These are phyloP conservation scores for Micronycteris hirsuta DNA, from an alignment of 2,113 vertebrate species.

Conservation along the genomic window DNA sequence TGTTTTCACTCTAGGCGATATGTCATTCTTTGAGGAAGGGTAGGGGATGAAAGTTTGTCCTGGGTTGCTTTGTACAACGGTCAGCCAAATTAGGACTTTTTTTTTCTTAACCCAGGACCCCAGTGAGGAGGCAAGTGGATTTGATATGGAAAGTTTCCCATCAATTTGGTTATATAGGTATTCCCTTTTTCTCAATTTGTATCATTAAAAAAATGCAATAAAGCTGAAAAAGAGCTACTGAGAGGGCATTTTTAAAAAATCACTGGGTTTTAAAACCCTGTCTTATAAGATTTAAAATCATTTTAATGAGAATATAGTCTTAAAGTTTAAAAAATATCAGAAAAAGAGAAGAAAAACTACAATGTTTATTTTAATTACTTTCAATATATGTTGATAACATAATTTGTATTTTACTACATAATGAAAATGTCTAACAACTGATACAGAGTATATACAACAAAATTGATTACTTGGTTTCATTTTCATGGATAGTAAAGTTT, in stretches of 20 bases:
- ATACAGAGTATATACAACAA: not conserved
- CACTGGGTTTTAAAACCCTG: not conserved
- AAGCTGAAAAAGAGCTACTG: constrained; percentile 21
- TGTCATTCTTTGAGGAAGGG: not conserved
- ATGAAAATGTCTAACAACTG: not conserved
- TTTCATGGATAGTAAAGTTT: not conserved
- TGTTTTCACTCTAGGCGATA: not conserved
- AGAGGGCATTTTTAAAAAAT: not conserved
- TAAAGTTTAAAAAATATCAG: constrained; percentile 62
- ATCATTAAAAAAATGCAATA: constrained; percentile 64
- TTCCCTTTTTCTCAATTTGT: not conserved
- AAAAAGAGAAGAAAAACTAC: not conserved
- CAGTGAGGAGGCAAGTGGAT: not conserved
- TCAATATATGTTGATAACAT: not conserved
- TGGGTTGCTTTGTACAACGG: not conserved
- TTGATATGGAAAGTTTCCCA: constrained; percentile 40
- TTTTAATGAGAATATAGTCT: constrained; percentile 31
- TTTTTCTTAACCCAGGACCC: not conserved
- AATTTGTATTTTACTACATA: not conserved
- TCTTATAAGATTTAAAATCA: constrained; percentile 6
- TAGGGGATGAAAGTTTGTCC: not conserved
- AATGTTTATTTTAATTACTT: constrained; percentile 41
- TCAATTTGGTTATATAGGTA: not conserved
- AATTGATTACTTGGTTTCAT: not conserved
- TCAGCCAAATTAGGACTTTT: not conserved